Conservation (phyloP, 2,888 invertebrate species). For the Temnothorax rugatulus region DNA sequence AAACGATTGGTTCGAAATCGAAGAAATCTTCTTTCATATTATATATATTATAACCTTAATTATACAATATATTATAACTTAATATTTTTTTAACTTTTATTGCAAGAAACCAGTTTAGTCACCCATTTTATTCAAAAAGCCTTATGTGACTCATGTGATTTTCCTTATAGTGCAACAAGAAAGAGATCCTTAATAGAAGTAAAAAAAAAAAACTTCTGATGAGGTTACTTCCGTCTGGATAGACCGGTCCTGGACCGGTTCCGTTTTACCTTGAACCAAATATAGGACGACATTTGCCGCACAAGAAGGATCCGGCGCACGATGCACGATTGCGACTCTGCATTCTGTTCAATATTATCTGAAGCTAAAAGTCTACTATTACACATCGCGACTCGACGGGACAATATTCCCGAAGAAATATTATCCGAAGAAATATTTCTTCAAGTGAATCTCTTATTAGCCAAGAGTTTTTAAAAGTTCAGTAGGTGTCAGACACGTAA, state of each 20-base stretch:
- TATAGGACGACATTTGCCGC: background rate
- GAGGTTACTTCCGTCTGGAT: background rate
- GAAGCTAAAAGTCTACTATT: background rate
- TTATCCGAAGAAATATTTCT: background rate
- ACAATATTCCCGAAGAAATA: background rate
- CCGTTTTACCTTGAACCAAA: background rate
- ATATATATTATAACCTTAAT: no score
- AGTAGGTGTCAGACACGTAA: background rate
- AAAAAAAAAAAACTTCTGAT: background rate
- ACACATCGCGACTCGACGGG: background rate
- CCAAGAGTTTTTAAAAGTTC: background rate
- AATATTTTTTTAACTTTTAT: background rate
- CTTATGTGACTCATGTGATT: background rate
- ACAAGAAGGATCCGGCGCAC: background rate
- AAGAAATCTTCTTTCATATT: background rate
- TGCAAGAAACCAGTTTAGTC: background rate
- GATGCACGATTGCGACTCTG: background rate
- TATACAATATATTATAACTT: background rate
- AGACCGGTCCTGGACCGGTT: slow-evolving; percentile 20
- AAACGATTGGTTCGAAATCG: background rate
- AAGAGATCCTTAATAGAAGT: background rate
- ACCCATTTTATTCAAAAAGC: background rate
- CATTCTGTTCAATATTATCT: background rate
- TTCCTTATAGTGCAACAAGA: background rate
- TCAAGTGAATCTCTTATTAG: background rate